Evolutionary conservation across 30 jellyfish, hydroid and myxozoan genomes (phyloP), one percentile per base, ranked within the genome.

Genomic region (Euphysa ruthae): DNA sequence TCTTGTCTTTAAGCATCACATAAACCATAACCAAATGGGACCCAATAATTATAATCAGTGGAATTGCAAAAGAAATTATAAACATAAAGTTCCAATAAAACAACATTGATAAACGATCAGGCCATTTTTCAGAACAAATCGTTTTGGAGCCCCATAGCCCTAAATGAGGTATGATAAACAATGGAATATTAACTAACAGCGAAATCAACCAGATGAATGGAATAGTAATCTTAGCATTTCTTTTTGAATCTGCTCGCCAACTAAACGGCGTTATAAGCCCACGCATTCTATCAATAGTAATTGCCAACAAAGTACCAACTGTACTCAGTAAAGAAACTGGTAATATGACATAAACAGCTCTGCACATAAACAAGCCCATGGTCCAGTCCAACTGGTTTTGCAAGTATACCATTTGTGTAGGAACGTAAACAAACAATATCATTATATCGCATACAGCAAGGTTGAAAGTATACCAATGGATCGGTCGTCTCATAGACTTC

Each of bases 261-360:
- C 42, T 31, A 32, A 88, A 88, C 2, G 97, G 97, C 72, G 58
- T 73, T 18, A 84, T 58, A 24, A 80, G 86, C 43, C 97, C 97
- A 0, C 94, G 90, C 29, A 79, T 84, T 43, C 97, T 78, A 51
- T 88, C 97, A 22, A 88, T 70, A 22, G 97, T 88, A 6, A 88
- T 88, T 58, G 97, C 97, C 32, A 88, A 81, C 10, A 88, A 68
- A 1, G 97, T 88, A 32, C 84, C 93, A 32, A 88, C 71, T 50
- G 94, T 61, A 55, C 94, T 71, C 21, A 55, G 58, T 46, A 88
- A 54, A 7, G 94, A 77, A 21, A 83, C 74, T 4, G 97, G 89
- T 2, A 83, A 35, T 7, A 71, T 78, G 20, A 80, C 58, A 49
- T 79, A 46, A 61, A 54, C 54, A 16, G 80, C 35, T 19, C 70